Conservation (phyloP, 2,113 vertebrate genomes). For the Atrichornis clamosus region DNA sequence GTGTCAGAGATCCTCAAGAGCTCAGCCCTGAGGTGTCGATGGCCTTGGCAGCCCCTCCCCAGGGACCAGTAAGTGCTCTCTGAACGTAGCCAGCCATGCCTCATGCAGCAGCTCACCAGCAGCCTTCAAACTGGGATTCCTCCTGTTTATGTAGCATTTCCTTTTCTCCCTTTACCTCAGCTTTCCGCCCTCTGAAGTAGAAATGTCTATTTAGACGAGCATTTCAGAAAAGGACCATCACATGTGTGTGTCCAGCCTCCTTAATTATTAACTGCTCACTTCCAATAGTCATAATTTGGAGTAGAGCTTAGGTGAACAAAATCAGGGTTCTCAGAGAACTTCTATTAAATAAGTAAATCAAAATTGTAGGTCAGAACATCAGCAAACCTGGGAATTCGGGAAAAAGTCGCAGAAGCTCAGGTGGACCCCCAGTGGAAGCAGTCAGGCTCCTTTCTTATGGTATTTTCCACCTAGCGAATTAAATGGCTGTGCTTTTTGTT, state of each 20-base stretch:
- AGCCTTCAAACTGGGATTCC: background rate
- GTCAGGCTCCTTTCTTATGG: background rate
- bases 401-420: background rate
- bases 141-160: background rate
- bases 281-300: background rate
- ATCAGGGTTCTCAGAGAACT: background rate
- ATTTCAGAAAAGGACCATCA: background rate
- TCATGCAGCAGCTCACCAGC: background rate
- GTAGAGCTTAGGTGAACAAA: background rate
- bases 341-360: background rate
- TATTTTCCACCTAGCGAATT: background rate
- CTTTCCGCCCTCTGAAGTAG: background rate
- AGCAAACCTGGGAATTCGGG: background rate
- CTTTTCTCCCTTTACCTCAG: background rate
- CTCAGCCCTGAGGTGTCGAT: background rate
- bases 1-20: background rate
- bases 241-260: background rate
- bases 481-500: background rate
- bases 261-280: background rate
- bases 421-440: background rate
- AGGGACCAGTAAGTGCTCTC: background rate
- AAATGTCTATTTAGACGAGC: background rate
- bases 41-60: background rate
- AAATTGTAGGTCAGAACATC: background rate
- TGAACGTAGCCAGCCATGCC: background rate